A percentile compares a stretch with the other conserved stretches of the same genome.
phyloP scores from a whole-genome alignment of 2,113 vertebrate genomes.

The human (Homo sapiens) region DNA sequence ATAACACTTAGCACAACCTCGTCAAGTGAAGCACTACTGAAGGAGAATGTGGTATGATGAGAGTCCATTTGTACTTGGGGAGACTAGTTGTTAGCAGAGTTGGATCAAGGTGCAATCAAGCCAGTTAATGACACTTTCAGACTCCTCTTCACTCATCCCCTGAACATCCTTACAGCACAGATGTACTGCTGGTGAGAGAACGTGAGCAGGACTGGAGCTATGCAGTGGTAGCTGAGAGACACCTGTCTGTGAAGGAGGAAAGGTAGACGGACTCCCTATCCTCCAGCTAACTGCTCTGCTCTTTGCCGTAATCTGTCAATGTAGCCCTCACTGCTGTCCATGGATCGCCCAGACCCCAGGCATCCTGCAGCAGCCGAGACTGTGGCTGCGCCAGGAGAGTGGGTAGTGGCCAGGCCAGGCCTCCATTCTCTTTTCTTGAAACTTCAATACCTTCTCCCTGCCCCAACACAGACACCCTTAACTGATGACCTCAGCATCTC shows the following conservation, averaged over 20 bases:
- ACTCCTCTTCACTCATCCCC: conserved; percentile 59
- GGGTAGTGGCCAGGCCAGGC: no score
- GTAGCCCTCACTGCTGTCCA: no score
- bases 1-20: neutral
- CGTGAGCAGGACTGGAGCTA: conserved; percentile 39
- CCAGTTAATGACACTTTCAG: conserved; percentile 58
- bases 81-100: conserved; percentile 26
- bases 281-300: no score
- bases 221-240: conserved; percentile 23
- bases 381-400: no score
- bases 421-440: neutral
- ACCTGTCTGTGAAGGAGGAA: conserved; percentile 13
- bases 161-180: conserved; percentile 60
- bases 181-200: conserved; percentile 47
- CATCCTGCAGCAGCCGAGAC: no score
- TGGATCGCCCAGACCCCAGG: no score
- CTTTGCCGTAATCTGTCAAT: no score
- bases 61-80: conserved; percentile 24
- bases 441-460: neutral
- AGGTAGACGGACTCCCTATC: no score
- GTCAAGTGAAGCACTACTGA: neutral
- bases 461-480: neutral
- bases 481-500: neutral
- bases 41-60: neutral
- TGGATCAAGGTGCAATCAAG: conserved; percentile 35